Percentiles rank a stretch among this genome's conserved stretches.
Evolutionary conservation across 2,888 invertebrate species (phyloP).

Genomic region (Drosophila melanosoma): DNA sequence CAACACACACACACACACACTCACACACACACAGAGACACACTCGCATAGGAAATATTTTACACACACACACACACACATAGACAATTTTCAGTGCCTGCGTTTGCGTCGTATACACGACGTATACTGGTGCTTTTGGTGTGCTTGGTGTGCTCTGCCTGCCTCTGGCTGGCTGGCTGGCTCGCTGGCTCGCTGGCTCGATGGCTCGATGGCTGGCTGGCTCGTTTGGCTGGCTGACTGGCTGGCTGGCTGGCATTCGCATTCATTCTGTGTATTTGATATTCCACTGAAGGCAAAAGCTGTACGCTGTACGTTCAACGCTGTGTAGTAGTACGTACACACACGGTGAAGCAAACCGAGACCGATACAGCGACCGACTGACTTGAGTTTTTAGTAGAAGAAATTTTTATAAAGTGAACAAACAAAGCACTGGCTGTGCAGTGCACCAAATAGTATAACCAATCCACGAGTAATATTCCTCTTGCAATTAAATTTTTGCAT

Average conservation of each 20-base stretch:
- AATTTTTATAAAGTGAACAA: conserved; percentile 81
- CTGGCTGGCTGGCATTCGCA: conserved; percentile 69
- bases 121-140: conserved; percentile 39
- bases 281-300: conserved; percentile 81
- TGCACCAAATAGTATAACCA: conserved; percentile 54
- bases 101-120: conserved; percentile 74
- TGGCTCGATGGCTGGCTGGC: conserved; percentile 9
- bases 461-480: conserved; percentile 36
- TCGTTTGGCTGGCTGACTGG: conserved; percentile 39
- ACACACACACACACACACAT: conserved; percentile 50
- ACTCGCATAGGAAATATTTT: conserved; percentile 22
- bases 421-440: conserved; percentile 40
- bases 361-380: conserved; percentile 53
- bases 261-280: conserved; percentile 81
- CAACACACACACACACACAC: conserved; percentile 36
- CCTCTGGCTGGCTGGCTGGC: conserved; percentile 31
- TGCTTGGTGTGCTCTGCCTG: conserved; percentile 53
- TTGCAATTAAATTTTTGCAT: conserved; percentile 75
- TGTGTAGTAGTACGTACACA: conserved; percentile 28
- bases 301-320: conserved; percentile 55
- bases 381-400: conserved; percentile 78
- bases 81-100: conserved; percentile 64
- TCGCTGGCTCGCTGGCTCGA: neutral
- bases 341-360: conserved; percentile 64
- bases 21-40: conserved; percentile 28